A percentile compares a stretch with the other conserved stretches of the same genome.
phyloP scores from a whole-genome alignment of 2,888 invertebrate species.

The Agrypnus murinus region DNA sequence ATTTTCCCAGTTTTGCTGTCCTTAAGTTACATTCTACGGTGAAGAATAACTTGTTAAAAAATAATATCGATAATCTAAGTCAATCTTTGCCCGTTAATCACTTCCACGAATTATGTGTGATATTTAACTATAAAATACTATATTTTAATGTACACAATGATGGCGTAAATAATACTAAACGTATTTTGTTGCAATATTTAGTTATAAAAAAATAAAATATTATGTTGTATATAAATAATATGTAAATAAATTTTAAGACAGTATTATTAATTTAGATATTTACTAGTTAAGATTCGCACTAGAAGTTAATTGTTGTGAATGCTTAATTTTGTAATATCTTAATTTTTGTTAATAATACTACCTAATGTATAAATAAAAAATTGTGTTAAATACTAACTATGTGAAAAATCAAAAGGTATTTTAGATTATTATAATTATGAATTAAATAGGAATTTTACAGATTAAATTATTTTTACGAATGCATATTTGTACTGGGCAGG shows the following conservation, averaged over 20 bases:
- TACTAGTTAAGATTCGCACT: conserved; percentile 9
- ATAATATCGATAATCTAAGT: conserved; percentile 40
- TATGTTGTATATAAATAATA: conserved; percentile 25
- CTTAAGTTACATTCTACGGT: conserved; percentile 34
- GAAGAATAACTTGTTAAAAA: conserved; percentile 36
- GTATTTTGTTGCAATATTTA: conserved; percentile 37
- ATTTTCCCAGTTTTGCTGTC: conserved; percentile 16
- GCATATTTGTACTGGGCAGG: too few species aligned
- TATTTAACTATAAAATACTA: conserved; percentile 48
- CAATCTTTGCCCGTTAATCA: conserved; percentile 51
- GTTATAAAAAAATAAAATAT: too few species aligned
- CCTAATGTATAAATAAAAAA: too few species aligned
- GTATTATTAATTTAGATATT: conserved; percentile 39
- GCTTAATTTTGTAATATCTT: background rate
- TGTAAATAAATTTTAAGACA: conserved; percentile 37
- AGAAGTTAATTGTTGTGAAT: background rate
- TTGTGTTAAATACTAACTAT: too few species aligned
- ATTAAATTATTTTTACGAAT: too few species aligned
- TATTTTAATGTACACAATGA: conserved; percentile 29
- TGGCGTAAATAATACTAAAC: conserved; percentile 7
- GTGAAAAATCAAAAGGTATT: too few species aligned
- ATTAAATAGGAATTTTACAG: too few species aligned
- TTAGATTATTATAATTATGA: too few species aligned
- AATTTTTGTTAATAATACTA: too few species aligned
- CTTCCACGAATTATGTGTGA: conserved; percentile 58